Evolutionary conservation across 2,888 invertebrate genomes (phyloP), one percentile per base, ranked within the genome.

Genomic region (Chrysopilus asiliformis): DNA sequence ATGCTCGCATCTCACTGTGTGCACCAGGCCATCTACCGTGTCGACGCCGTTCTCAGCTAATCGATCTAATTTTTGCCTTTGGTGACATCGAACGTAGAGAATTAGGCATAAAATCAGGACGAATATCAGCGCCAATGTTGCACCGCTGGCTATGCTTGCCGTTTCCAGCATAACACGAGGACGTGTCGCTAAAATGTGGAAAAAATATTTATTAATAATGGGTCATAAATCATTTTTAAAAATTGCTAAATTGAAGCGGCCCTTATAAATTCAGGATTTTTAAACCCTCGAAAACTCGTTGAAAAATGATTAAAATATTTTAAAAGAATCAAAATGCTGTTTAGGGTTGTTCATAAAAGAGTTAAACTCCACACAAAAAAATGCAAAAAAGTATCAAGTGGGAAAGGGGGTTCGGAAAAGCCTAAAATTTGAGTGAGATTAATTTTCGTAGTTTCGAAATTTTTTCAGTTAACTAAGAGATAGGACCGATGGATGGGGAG

Each of bases 111-210:
- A 59, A 45, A 73, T 67, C 40, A 73, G 61, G 50, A 72, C 70
- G 45, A 72, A 63, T 47, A 74, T 65, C 40, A 72, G 64, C 27
- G 72, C 73, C 49, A 72, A 68, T 49, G 77, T 78, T 47, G 79
- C 81, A 49, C 81, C 81, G 52, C 80, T 79, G 44, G 83, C 82
- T 64, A 84, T 81, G 60, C 80, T 79, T 46, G 83, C 83, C 52
- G 78, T 81, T 64, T 83, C 80, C 55, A 83, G 65, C 75, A 82
- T 76, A 48, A 77, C 76, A 53, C 76, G 74, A 55, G 76, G 76
- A 58, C 79, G 72, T 46, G 76, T 72, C 51, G 78, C 36, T 53
- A 41, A 46, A 42, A 31, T 26, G n/a, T 31, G 34, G 25, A 20
- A 32, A 32, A 24, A 33, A 25, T 22, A 20, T n/a, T n/a, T n/a